Base-by-base conservation (phyloP, 92 coral and sea anemone genomes). In the Pocillopora grandis region DNA sequence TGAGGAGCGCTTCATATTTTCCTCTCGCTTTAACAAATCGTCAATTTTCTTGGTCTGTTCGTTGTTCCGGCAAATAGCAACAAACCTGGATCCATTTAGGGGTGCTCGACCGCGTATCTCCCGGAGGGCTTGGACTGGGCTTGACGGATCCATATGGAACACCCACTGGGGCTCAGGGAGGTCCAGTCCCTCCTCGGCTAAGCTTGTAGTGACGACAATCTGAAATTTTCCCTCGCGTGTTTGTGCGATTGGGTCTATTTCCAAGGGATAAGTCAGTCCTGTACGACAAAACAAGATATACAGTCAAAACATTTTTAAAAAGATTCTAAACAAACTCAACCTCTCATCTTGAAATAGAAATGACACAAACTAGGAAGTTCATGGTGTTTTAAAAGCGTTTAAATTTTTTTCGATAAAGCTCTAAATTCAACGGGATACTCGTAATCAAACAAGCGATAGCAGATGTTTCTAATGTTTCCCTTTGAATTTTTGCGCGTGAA, bases 71-170 rank as follows among this genome's bases (percentile, higher is more conserved):
- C 89, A 94, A 58, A 96, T 89, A 36, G 93, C 93, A 27, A 91
- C 98, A 75, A 89, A 93, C 68, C 83, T 78, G n/a, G 95, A 90
- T 60, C 87, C 82, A 14, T 80, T 87, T 19, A 87, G 89, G 16
- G 92, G 89, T 10, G 88, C 86, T 62, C 90, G 85, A 19, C 90
- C 89, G 4, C 99, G 95, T 10, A 96, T 90, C 63, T 91, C 91
- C 63, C 66, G 93, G 55, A 96, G 85, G 20, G 99, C 99, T 18
- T 86, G 81, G n/a, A 87, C 90, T 0, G 98, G 79, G 70, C 88
- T 88, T 5, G 97, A 92, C 15, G 98, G 99, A 80, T 92, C 98
- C 92, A 96, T 81, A 20, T 92, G 95, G 56, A 96, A 79, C 9
- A 94, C 97, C 33, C 94, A 91, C 66, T 91, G 86, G 68, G 93